Percentiles rank a stretch among this genome's conserved stretches.
phyloP scores from a whole-genome alignment of 2,797 vertebrate species.

The Scolopax rusticola region DNA sequence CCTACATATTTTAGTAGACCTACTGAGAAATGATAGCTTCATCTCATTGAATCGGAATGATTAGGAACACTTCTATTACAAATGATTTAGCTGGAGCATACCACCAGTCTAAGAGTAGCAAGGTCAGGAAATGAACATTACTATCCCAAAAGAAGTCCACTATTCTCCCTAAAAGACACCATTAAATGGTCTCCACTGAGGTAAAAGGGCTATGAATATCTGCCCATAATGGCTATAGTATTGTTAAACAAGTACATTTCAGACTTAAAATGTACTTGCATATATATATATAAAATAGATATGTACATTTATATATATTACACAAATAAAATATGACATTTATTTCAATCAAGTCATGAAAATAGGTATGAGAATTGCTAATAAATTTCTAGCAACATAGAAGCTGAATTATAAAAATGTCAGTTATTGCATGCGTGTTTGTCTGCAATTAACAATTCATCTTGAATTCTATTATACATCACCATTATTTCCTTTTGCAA shows the following conservation, averaged over 20 bases:
- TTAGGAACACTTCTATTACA: not conserved
- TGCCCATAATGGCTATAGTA: not conserved
- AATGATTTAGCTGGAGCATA: not conserved
- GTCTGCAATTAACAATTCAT: not conserved
- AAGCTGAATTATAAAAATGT: not conserved
- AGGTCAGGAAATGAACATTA: not conserved
- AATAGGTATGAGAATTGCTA: not conserved
- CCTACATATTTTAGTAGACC: not conserved
- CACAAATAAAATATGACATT: not conserved
- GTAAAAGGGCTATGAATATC: not conserved
- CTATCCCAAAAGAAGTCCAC: accelerated
- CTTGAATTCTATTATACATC: not conserved
- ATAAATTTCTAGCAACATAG: not conserved
- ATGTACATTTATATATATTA: not conserved
- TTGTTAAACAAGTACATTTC: not conserved
- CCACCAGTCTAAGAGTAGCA: not conserved
- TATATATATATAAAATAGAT: not conserved
- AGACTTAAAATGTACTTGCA: not conserved
- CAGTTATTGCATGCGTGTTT: not conserved
- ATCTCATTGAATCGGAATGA: not conserved
- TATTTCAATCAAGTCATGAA: not conserved
- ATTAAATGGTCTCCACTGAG: not conserved
- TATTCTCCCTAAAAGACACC: not conserved
- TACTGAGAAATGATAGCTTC: not conserved
- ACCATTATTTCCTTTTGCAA: not conserved